Evolutionary conservation across 2,888 invertebrate genomes (phyloP).

Genomic region (Polylopha cassiicola): DNA sequence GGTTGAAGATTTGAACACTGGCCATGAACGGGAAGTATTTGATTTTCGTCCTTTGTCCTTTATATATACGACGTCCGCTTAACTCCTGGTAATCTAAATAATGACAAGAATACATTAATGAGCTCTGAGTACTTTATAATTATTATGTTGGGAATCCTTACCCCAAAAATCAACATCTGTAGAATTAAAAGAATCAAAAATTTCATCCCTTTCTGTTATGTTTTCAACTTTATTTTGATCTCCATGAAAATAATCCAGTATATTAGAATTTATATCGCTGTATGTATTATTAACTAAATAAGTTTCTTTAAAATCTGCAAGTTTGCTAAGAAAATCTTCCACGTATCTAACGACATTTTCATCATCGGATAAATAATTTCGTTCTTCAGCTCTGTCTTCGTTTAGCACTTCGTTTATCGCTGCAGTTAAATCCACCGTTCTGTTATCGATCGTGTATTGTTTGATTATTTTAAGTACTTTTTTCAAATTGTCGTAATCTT

Average conservation of each 20-base stretch:
- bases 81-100: no score
- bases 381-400: conserved; percentile 32
- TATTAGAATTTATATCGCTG: conserved; percentile 30
- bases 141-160: no score
- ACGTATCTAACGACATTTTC: conserved; percentile 11
- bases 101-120: no score
- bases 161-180: conserved; percentile 47
- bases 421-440: conserved; percentile 34
- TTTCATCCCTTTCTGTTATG: conserved; percentile 4
- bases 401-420: conserved; percentile 45
- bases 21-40: conserved; percentile 60
- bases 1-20: conserved; percentile 51
- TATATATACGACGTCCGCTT: conserved; percentile 49
- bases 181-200: conserved; percentile 19
- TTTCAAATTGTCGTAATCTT: conserved; percentile 40
- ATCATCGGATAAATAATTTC: conserved; percentile 8
- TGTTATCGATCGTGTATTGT: conserved; percentile 35
- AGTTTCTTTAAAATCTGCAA: not conserved
- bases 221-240: conserved; percentile 14
- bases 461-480: conserved; percentile 39
- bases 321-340: conserved; percentile 2
- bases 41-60: conserved; percentile 42
- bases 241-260: conserved; percentile 28
- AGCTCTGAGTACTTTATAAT: no score
- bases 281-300: conserved; percentile 3